phyloP scores from a whole-genome alignment of 2,113 vertebrate genomes.

The Sinocyclocheilus maitianheensis region DNA sequence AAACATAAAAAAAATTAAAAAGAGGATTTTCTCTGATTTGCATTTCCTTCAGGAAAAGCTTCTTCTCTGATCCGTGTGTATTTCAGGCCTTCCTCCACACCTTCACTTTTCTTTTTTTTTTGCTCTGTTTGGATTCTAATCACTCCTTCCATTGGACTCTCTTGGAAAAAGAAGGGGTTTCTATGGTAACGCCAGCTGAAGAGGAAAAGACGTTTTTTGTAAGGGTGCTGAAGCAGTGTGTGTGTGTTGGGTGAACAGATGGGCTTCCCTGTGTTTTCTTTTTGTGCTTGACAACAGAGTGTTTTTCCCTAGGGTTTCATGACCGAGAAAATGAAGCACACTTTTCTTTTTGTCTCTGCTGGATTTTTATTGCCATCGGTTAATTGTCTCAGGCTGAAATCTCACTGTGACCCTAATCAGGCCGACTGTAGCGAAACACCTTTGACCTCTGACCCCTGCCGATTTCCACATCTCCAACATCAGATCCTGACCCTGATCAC shows the following conservation, averaged over 20 bases:
- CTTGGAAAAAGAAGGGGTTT: constrained; percentile 22
- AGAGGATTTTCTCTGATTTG: not conserved
- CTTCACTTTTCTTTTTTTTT: not conserved
- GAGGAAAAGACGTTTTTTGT: constrained; percentile 44
- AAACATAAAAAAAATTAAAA: not conserved
- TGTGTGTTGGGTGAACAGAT: constrained; percentile 7
- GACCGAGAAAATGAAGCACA: not conserved
- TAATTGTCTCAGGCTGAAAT: constrained; percentile 23
- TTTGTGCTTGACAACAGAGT: not conserved
- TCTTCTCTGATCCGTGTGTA: not conserved
- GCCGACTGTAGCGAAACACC: not conserved
- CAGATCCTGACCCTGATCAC: not conserved
- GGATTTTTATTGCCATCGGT: not conserved
- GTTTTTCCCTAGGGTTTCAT: not conserved
- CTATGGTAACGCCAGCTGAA: constrained; percentile 35
- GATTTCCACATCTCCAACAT: too few species aligned
- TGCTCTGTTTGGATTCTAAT: constrained; percentile 12
- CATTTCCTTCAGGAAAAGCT: not conserved
- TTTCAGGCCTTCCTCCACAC: not conserved
- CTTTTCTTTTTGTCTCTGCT: not conserved
- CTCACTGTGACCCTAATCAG: not conserved
- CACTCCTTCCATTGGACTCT: constrained; percentile 20
- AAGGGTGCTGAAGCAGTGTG: not conserved
- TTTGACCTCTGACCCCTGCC: constrained; percentile 6
- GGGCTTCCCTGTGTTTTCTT: not conserved